phyloP scores from a whole-genome alignment of 2,113 vertebrate genomes.

The Verasper variegatus region DNA sequence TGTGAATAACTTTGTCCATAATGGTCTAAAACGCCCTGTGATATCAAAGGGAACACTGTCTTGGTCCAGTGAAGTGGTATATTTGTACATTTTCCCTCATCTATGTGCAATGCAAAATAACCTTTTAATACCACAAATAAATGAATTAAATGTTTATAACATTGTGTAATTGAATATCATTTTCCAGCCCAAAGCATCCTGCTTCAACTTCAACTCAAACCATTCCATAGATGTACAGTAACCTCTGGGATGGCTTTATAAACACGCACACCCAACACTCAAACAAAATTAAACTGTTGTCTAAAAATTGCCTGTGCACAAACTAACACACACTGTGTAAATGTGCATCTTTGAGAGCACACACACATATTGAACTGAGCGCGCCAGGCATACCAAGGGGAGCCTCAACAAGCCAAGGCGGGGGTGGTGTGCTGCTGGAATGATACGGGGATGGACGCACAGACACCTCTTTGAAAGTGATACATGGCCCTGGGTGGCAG shows the following conservation, averaged over 20 bases:
- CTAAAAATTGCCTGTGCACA: no score
- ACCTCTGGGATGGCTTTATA: conserved; percentile 4
- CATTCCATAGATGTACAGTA: neutral
- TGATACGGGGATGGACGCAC: conserved; percentile 65
- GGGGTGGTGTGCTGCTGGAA: conserved; percentile 53
- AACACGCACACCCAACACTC: neutral
- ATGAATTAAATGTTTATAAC: no score
- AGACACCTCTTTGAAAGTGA: conserved; percentile 83
- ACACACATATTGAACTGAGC: conserved; percentile 39
- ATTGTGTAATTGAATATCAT: neutral
- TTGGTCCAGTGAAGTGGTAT: neutral
- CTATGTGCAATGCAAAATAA: neutral
- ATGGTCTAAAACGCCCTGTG: neutral
- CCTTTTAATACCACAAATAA: neutral
- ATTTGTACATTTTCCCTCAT: neutral
- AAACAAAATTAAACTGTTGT: neutral
- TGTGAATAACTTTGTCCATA: neutral
- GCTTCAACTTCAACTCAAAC: neutral
- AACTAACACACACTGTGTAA: neutral
- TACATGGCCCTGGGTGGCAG: conserved; percentile 73
- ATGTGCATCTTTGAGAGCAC: conserved; percentile 56
- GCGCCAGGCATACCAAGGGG: conserved; percentile 76
- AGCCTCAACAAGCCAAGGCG: conserved; percentile 67
- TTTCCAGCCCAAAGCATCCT: neutral
- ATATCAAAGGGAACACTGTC: neutral